A percentile compares a stretch with the other conserved stretches of the same genome.
Conservation (phyloP, 2,113 vertebrate genomes). For the Willisornis vidua region DNA sequence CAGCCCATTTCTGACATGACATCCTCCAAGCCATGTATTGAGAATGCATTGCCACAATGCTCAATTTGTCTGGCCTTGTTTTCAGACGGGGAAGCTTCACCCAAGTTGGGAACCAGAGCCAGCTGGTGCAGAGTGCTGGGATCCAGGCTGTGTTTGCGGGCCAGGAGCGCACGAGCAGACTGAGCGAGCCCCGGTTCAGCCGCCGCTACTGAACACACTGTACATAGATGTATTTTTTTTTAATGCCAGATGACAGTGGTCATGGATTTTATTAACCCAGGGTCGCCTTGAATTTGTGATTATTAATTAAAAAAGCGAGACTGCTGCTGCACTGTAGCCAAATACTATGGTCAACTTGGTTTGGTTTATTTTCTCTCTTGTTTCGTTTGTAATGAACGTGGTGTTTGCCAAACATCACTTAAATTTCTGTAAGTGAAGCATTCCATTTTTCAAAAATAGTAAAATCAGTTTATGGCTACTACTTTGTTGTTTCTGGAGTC, state of each 20-base stretch:
- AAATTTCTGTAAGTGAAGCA: constrained; percentile 71
- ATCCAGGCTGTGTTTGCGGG: constrained; percentile 80
- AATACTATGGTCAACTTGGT: neutral
- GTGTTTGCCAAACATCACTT: constrained; percentile 44
- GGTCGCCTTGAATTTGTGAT: constrained; percentile 23
- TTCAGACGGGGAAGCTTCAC: constrained; percentile 82
- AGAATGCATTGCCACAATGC: too few species aligned
- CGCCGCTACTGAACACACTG: constrained; percentile 68
- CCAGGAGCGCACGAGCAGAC: constrained; percentile 60
- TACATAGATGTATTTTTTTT: neutral
- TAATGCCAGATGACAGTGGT: neutral
- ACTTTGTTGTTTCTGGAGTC: neutral
- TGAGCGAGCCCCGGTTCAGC: constrained; percentile 53
- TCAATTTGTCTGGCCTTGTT: neutral
- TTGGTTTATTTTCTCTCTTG: neutral
- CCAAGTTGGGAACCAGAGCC: constrained; percentile 79
- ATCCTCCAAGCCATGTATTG: too few species aligned
- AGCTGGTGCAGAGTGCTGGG: constrained; percentile 72
- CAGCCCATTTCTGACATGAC: too few species aligned
- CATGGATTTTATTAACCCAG: constrained; percentile 34
- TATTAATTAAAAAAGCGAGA: neutral
- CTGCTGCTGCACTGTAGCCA: constrained; percentile 37
- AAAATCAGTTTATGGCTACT: constrained; percentile 63
- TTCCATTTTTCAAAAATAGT: constrained; percentile 74
- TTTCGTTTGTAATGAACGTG: neutral